Evolutionary conservation across 2,797 vertebrate genomes (phyloP).

Genomic region (Morelia viridis): DNA sequence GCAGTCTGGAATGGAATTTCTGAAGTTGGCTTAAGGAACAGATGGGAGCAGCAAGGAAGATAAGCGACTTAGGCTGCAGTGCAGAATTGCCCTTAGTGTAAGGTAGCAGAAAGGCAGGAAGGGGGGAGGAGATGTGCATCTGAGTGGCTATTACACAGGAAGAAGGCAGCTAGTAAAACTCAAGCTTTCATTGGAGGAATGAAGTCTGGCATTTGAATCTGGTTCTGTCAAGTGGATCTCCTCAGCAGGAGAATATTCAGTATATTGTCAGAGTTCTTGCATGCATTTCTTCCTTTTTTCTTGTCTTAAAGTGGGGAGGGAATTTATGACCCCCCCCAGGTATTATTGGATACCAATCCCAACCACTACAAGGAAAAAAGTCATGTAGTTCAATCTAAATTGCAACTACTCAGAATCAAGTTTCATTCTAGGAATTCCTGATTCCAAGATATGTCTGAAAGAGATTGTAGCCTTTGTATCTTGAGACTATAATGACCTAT

Average conservation of each 20-base stretch:
- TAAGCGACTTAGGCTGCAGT: neutral
- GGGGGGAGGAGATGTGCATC: neutral
- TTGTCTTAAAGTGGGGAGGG: neutral
- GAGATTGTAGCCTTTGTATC: constrained; percentile 19
- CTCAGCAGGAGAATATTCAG: constrained; percentile 50
- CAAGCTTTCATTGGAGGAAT: constrained; percentile 23
- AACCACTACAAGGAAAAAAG: constrained; percentile 14
- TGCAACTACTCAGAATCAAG: neutral
- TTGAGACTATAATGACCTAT: neutral
- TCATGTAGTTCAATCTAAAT: neutral
- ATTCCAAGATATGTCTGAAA: neutral
- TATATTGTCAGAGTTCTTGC: constrained; percentile 48
- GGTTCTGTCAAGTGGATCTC: constrained; percentile 36
- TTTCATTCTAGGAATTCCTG: neutral
- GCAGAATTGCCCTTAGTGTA: neutral
- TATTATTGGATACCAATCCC: neutral
- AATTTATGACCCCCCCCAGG: neutral
- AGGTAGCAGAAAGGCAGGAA: constrained; percentile 24
- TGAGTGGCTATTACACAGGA: constrained; percentile 43
- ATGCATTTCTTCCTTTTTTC: constrained; percentile 42
- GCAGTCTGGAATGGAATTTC: neutral
- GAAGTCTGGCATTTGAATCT: constrained; percentile 53
- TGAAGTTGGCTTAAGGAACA: neutral
- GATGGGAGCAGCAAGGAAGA: neutral
- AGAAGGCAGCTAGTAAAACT: constrained; percentile 49